Evolutionary conservation across 2,888 invertebrate species (phyloP), one percentile per base, ranked within the genome.

Genomic region (Oscheius onirici): DNA sequence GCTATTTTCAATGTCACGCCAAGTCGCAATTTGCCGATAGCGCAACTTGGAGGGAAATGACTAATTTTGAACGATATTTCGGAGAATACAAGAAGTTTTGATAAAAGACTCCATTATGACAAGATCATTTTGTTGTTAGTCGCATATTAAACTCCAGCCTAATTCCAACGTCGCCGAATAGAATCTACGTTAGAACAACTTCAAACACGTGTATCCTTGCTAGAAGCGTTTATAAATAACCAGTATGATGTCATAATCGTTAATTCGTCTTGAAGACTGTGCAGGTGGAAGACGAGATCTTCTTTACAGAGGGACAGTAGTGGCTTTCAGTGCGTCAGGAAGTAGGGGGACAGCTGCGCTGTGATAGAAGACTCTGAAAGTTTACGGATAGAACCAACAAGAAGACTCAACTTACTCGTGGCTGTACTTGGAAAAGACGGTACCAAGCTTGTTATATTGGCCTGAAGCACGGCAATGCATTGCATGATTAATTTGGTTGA

Each of bases 401-500:
- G 34, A 69, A 26, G 75, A 73, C 61, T 43, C 17, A 51, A 73
- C 80, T 76, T 43, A 81, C 83, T 83, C 82, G 74, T 86, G 85
- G 44, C 74, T 73, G 71, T 86, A 86, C 72, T 86, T 86, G 60
- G 75, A 69, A 28, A 68, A 73, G 61, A 86, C 75, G 24, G 77
- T 80, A n/a, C 70, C 52, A 43, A 79, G 49, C n/a, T 79, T 75
- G 20, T 26, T 41, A 69, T 75, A 77, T 52, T 70, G 72, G 34
- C 44, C 52, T 17, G 28, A 28, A 13, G 26, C 10, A 3, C 44
- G 71, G 55, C 58, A 54, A 63, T 78, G 70, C 61, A 85, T 73
- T 77, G 82, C 83, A 69, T 82, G 83, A 66, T 87, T 87, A 63
- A 87, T 73, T 57, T 73, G 72, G 75, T 77, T 73, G 71, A 81